Conservation (phyloP, 2,797 vertebrate species). For the Mormyrus proboscirostris region DNA sequence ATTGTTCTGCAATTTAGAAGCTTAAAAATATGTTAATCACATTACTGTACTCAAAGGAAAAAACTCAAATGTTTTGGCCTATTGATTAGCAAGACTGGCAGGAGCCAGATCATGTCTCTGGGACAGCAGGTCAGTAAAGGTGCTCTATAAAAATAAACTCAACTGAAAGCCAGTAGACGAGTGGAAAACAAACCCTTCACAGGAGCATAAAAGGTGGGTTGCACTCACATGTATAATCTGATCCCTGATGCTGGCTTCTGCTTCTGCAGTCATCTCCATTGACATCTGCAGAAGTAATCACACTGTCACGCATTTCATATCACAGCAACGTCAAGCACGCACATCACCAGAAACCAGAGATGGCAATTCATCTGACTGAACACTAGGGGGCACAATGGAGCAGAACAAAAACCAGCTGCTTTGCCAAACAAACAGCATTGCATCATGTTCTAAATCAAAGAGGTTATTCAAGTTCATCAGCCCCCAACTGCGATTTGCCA, state of each 20-base stretch:
- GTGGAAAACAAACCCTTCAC: neutral
- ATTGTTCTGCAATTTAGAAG: neutral
- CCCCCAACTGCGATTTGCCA: neutral
- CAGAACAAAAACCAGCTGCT: neutral
- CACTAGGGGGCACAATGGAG: slow-evolving; percentile 57
- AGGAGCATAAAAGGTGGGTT: neutral
- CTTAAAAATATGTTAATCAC: neutral
- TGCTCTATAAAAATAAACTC: neutral
- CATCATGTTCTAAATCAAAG: neutral
- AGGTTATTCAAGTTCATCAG: neutral
- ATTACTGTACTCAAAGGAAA: neutral
- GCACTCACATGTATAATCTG: slow-evolving; percentile 58
- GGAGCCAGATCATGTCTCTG: neutral
- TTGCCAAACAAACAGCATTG: neutral
- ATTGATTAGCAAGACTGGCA: neutral
- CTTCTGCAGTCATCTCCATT: slow-evolving; percentile 50
- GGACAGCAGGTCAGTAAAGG: neutral
- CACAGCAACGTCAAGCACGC: neutral
- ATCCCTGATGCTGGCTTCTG: slow-evolving; percentile 49
- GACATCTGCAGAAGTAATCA: slow-evolving; percentile 47
- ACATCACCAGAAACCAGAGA: neutral
- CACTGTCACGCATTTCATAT: neutral
- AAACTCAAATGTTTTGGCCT: neutral
- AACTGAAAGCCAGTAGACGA: neutral
- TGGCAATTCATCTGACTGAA: neutral